Evolutionary conservation across 2,113 vertebrate species (phyloP), one percentile per base, ranked within the genome.

Genomic region (Ammodytes marinus): DNA sequence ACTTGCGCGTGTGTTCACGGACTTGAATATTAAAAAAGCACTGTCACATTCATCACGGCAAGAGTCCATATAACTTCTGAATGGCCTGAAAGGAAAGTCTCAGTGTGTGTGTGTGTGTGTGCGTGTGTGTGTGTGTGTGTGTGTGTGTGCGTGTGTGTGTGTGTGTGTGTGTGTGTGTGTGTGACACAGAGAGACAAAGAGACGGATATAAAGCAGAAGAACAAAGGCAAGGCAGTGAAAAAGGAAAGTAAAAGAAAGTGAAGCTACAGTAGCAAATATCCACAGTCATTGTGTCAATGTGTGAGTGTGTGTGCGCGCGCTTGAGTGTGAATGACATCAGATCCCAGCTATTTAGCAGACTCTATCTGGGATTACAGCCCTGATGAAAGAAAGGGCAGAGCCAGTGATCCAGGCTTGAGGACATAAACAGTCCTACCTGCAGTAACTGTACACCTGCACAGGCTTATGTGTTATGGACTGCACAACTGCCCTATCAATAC

Each of bases 321-420:
- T 69, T 77, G 87, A 86, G 60, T 60, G 63, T 72, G 17, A 43
- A 64, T 90, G 91, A 91, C 88, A 92, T 89, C 81, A 92, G 89
- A 90, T 74, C 65, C 71, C 39, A 61, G 87, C 72, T 80, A 87
- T 85, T 93, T 86, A 85, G 68, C 80, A 79, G 75, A 37, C 60
- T 43, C 7, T 49, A 69, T 85, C 67, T 82, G 85, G 77, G 84
- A 75, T 75, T 79, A 81, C 69, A 86, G 64, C 14, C 13, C 39
- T 58, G 64, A 84, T 58, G 88, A 77, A 55, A 83, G 46, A 74
- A 43, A 52, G 69, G 76, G 66, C 54, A 13, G 54, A 27, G 35
- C 0, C 12, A n/a, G 12, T 64, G 42, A 40, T 50, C 17, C 15
- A 63, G 64, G 40, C 58, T 37, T 13, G 42, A 65, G 37, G 17